These are phyloP conservation scores for Tenodera sinensis DNA, from an alignment of 2,888 invertebrate genomes.

Conservation along the genomic window DNA sequence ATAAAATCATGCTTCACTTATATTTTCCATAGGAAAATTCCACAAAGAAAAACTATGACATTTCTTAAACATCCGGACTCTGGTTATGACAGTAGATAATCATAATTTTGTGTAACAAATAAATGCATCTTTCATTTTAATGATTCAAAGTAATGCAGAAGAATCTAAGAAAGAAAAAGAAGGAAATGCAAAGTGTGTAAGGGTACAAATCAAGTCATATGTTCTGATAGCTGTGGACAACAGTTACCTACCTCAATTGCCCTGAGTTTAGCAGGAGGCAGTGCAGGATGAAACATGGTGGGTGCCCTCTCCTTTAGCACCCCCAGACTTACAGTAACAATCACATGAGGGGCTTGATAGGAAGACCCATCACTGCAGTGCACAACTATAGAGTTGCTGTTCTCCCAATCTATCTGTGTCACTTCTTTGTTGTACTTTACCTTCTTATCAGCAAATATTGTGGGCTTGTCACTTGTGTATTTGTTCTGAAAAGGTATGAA, in stretches of 20 bases:
- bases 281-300: constrained; percentile 53
- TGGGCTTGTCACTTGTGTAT: constrained; percentile 47
- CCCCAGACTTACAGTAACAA: constrained; percentile 67
- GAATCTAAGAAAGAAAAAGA: neutral
- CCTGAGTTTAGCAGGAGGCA: constrained; percentile 52
- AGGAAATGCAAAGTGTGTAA: neutral
- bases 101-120: too few relatives aligned
- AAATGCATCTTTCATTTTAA: neutral
- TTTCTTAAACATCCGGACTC: too few relatives aligned
- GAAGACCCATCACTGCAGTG: constrained; percentile 51
- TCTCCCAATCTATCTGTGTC: constrained; percentile 31
- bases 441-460: constrained; percentile 45
- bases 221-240: neutral
- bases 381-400: constrained; percentile 42
- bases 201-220: neutral
- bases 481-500: constrained; percentile 44
- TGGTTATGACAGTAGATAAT: too few relatives aligned
- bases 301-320: constrained; percentile 58
- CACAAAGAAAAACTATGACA: too few relatives aligned
- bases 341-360: constrained; percentile 58
- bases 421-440: constrained; percentile 50
- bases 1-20: too few relatives aligned
- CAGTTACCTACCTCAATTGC: constrained; percentile 51
- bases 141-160: neutral
- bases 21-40: too few relatives aligned